Evolutionary conservation across 2,113 vertebrate genomes (phyloP).

Genomic region (Glaucidium brasilianum): DNA sequence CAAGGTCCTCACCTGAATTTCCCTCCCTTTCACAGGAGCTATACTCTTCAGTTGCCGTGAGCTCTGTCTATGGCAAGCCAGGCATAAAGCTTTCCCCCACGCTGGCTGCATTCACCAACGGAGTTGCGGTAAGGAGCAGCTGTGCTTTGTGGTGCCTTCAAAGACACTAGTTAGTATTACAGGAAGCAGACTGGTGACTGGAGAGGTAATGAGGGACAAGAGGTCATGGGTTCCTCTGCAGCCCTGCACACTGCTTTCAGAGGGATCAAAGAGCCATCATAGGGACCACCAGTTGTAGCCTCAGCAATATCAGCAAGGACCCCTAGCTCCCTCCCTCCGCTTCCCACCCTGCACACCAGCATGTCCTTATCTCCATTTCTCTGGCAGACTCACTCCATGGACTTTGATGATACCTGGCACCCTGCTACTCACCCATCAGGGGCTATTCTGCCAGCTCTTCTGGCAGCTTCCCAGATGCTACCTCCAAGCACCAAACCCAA

Average conservation of each 20-base stretch:
- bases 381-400: constrained; percentile 86
- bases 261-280: accelerated
- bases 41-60: constrained; percentile 75
- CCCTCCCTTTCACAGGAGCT: constrained; percentile 67
- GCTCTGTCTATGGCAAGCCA: constrained; percentile 81
- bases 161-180: not conserved
- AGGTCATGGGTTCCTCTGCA: not conserved
- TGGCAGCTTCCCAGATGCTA: constrained; percentile 84
- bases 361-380: not conserved
- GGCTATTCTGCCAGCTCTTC: constrained; percentile 83
- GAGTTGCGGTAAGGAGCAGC: constrained; percentile 81
- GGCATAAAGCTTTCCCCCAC: constrained; percentile 78
- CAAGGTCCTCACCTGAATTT: not conserved
- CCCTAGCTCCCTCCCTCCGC: not conserved
- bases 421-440: constrained; percentile 89
- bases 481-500: constrained; percentile 75
- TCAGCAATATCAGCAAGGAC: not conserved
- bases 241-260: not conserved
- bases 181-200: not conserved
- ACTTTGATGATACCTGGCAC: constrained; percentile 91
- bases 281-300: not conserved
- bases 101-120: constrained; percentile 84
- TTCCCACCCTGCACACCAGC: not conserved
- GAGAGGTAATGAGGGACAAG: not conserved
- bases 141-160: not conserved